A percentile compares a stretch with the other conserved stretches of the same genome.
Evolutionary conservation across 2,113 vertebrate genomes (phyloP).

Genomic region (Daboia siamensis): DNA sequence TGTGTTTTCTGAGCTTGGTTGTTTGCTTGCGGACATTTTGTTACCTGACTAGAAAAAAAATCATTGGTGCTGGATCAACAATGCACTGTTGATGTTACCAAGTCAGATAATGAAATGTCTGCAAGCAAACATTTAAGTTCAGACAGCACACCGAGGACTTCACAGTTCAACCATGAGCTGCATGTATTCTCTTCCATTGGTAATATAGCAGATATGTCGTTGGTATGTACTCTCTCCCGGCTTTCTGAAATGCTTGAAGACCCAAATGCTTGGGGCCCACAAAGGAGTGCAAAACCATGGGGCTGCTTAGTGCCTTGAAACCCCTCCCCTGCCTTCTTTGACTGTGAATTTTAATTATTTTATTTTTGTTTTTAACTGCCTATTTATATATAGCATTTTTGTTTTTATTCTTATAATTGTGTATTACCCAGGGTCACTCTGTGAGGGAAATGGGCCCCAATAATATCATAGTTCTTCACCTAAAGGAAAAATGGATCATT

Average conservation of each 20-base stretch:
- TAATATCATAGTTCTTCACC: rapidly evolving
- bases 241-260: too few relatives aligned
- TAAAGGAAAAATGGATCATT: not conserved
- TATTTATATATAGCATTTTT: not conserved
- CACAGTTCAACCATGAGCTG: too few relatives aligned
- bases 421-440: not conserved
- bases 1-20: not conserved
- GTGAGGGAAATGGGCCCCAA: not conserved
- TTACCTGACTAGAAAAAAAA: too few relatives aligned
- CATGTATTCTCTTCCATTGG: too few relatives aligned
- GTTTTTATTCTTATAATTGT: not conserved
- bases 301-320: not conserved
- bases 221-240: too few relatives aligned
- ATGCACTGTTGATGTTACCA: too few relatives aligned
- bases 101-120: too few relatives aligned
- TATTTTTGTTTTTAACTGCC: not conserved
- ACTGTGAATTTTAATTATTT: not conserved
- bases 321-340: not conserved
- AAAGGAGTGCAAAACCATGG: not conserved
- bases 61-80: too few relatives aligned
- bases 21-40: not conserved
- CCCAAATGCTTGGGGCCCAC: not conserved
- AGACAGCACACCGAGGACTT: too few relatives aligned
- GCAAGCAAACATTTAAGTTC: too few relatives aligned
- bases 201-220: too few relatives aligned